These are phyloP conservation scores for Lindbergichthys nudifrons DNA, from an alignment of 2,797 vertebrate genomes.

Conservation along the genomic window DNA sequence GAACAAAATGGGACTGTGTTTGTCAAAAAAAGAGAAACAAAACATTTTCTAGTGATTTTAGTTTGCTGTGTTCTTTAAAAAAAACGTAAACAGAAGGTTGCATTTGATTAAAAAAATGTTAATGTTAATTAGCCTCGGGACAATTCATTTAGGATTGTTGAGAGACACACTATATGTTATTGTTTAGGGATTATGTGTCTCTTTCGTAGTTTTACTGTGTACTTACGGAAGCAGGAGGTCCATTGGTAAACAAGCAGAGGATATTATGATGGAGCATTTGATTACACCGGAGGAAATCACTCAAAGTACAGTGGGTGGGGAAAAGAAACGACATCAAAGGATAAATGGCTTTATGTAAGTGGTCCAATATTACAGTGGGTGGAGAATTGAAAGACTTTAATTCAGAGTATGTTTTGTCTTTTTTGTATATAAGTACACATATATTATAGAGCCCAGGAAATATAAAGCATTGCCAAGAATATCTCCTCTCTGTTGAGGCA, in stretches of 20 bases:
- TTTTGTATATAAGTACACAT: constrained; percentile 7
- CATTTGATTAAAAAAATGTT: neutral
- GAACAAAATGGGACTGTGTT: constrained; percentile 2
- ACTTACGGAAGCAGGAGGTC: constrained; percentile 58
- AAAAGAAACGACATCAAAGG: constrained; percentile 50
- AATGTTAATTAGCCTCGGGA: constrained; percentile 31
- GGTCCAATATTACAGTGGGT: constrained; percentile 7
- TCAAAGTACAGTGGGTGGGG: constrained; percentile 35
- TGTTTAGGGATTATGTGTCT: constrained; percentile 47
- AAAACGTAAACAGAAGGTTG: neutral
- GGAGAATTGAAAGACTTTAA: constrained; percentile 19
- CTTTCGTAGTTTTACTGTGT: constrained; percentile 35
- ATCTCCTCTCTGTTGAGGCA: constrained; percentile 65
- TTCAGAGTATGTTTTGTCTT: constrained; percentile 24
- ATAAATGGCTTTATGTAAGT: constrained; percentile 9
- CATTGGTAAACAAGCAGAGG: constrained; percentile 71
- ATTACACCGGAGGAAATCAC: constrained; percentile 69
- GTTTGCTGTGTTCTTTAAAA: constrained; percentile 14
- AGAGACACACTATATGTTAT: constrained; percentile 35
- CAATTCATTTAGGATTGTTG: neutral
- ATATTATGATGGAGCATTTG: constrained; percentile 70
- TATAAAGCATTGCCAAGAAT: constrained; percentile 47
- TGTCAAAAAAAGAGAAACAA: neutral
- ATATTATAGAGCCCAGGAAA: constrained; percentile 26
- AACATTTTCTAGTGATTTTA: neutral